Evolutionary conservation across 2,113 vertebrate genomes (phyloP), one percentile per base, ranked within the genome.

Genomic region (Sardina pilchardus): DNA sequence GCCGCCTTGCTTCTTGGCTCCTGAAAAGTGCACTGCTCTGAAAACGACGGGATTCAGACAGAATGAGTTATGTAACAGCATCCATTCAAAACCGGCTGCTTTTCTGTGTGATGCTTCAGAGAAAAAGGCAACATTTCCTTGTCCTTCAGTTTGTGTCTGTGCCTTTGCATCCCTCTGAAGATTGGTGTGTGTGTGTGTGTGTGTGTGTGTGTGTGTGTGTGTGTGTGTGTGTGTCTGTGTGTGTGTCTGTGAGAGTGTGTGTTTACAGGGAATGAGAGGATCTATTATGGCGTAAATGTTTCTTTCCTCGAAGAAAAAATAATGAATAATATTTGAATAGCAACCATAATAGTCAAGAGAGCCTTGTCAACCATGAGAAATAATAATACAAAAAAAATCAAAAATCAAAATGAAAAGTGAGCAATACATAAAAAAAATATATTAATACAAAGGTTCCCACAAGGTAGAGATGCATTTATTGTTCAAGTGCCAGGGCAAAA

Each of bases 21-120:
- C 81, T 75, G 24, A 44, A 78, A 88, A 47, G 71, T 67, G 86
- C 78, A 82, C 30, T 34, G 21, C 42, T 82, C 82, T 84, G 85
- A 56, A 78, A 36, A 78, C 0, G 34, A n/a, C 12, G 63, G 63
- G 63, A 71, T 71, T 71, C 63, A 71, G n/a, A 71, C 71, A 78
- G 71, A 78, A 34, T 12, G 39, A 34, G 71, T 78, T 78, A 78
- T 78, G 71, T 78, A 78, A 78, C 71, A 36, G 71, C 30, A 78
- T 36, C 71, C 71, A 78, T 78, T 78, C 14, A 78, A 36, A 34
- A 36, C 71, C 36, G 71, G 30, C 71, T 78, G 71, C 71, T 78
- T 30, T 78, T 36, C 71, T 78, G 26, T 78, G 14, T 36, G 71
- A 34, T 78, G 30, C 71, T 36, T 78, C 26, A 78, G 14, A 36